Conservation (phyloP, 2,888 invertebrate genomes). For the Atethmia centrago region DNA sequence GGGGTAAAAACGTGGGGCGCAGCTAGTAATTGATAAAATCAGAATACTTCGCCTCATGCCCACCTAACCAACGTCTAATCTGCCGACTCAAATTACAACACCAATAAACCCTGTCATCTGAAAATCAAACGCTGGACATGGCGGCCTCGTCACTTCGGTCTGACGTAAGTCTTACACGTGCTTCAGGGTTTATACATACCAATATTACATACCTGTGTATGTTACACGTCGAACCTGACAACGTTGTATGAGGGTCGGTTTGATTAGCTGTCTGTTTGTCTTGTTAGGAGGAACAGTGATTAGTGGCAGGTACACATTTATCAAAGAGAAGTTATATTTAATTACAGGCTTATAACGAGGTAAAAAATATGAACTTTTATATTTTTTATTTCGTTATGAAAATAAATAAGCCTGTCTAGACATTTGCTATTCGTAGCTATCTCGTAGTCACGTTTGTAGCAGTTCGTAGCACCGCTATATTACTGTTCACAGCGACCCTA, state of each 20-base stretch:
- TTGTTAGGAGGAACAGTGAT: slow-evolving; percentile 11
- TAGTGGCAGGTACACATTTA: not conserved
- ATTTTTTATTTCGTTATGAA: too few relatives aligned
- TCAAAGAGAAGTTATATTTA: not conserved
- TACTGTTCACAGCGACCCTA: not conserved
- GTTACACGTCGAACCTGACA: not conserved
- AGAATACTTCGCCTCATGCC: not conserved
- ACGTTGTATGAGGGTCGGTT: slow-evolving; percentile 10
- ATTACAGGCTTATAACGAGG: not conserved
- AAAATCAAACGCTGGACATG: not conserved
- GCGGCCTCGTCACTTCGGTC: not conserved
- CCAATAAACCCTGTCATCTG: not conserved
- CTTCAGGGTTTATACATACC: not conserved
- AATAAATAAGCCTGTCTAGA: not conserved
- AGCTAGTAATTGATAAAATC: not conserved
- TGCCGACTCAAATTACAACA: not conserved
- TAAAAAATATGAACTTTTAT: not conserved
- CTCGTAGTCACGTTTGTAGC: slow-evolving; percentile 40
- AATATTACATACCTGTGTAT: not conserved
- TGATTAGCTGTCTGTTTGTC: slow-evolving; percentile 26
- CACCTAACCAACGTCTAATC: not conserved
- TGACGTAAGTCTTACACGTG: not conserved
- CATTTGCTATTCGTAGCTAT: slow-evolving; percentile 41
- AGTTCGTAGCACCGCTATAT: slow-evolving; percentile 32
- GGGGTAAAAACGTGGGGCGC: too few relatives aligned